These are phyloP conservation scores for Ophiothrix spiculata DNA, from an alignment of 35 echinoderm and acorn worm species.

Conservation along the genomic window DNA sequence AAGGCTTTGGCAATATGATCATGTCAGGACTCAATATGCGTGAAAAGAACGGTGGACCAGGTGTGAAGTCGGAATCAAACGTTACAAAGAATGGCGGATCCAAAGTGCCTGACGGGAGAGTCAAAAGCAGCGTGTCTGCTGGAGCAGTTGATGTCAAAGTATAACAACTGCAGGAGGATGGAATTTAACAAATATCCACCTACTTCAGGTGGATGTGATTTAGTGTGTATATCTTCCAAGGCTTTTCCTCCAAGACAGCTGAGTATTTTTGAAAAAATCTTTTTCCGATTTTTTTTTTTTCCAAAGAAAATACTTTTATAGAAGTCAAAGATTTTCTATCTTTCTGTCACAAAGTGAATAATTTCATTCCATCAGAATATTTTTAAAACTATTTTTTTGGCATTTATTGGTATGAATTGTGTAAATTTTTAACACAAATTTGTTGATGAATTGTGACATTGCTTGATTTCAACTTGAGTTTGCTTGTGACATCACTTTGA, in stretches of 20 bases:
- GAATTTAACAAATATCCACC: not conserved
- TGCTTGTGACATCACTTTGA: too few relatives aligned
- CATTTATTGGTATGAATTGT: too few relatives aligned
- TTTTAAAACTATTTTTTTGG: too few relatives aligned
- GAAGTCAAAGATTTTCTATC: not conserved
- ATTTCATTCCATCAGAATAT: not conserved
- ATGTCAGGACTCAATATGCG: constrained; percentile 67
- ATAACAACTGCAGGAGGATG: not conserved
- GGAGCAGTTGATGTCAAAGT: not conserved
- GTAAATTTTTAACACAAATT: too few relatives aligned
- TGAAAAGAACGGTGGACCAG: not conserved
- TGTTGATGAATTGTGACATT: too few relatives aligned
- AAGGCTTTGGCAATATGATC: constrained; percentile 96
- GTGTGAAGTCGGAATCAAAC: not conserved
- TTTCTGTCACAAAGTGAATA: not conserved
- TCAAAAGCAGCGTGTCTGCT: not conserved
- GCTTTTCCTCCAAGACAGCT: not conserved
- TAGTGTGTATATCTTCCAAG: not conserved
- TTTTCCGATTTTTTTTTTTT: too few relatives aligned
- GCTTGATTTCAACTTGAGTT: too few relatives aligned
- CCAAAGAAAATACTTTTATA: not conserved
- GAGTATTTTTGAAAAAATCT: not conserved
- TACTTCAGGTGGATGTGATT: not conserved
- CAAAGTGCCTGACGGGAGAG: not conserved
- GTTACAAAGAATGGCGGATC: not conserved